Base-by-base conservation (phyloP, 2,797 vertebrate genomes). In the Phoxinus dragarum region DNA sequence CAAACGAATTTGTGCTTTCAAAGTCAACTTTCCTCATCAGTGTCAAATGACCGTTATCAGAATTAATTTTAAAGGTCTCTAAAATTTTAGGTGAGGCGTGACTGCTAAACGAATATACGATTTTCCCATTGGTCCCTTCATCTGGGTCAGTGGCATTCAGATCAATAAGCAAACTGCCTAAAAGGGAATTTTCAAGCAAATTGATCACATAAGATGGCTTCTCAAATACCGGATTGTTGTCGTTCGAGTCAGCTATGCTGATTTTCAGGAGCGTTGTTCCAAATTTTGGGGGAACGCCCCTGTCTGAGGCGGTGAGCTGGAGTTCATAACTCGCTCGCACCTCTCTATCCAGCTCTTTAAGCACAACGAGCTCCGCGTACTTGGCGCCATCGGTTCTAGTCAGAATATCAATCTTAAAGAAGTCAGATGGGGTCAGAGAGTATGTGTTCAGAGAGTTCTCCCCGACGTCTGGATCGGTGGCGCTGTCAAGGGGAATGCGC, bases 121-220 rank as follows among this genome's bases (percentile, higher is more conserved):
- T 97, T 91, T 97, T 98, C 49, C 96, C 98, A 38, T 99, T 99
- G 3, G 96, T 96, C 84, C 98, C 98, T 88, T 99, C 97, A 34
- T 99, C 98, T 49, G 97, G 96, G 86, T 99, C 98, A 0, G 98
- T 99, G 31, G 98, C 98, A 52, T 99, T 99, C 61, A 99, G 92
- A 88, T 99, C 96, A 40, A 99, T 94, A 11, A 99, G 95, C 91
- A 99, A 89, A 31, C 96, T 96, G 86, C 98, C 98, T 47, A 96
- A 31, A 0, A 96, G 96, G 21, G 98, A 94, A 86, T 96, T 97
- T 91, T 99, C 98, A 0, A 94, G 89, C 6, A 99, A 95, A 17
- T 97, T 95, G 2, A 99, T 97, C 42, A 97, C 88, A 47, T 99
- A 99, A 0, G 97, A 97, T 5, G 96, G 95, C 75, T 96, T 95